These are phyloP conservation scores for Cossypha heuglini DNA, from an alignment of 2,797 vertebrate species.

Conservation along the genomic window DNA sequence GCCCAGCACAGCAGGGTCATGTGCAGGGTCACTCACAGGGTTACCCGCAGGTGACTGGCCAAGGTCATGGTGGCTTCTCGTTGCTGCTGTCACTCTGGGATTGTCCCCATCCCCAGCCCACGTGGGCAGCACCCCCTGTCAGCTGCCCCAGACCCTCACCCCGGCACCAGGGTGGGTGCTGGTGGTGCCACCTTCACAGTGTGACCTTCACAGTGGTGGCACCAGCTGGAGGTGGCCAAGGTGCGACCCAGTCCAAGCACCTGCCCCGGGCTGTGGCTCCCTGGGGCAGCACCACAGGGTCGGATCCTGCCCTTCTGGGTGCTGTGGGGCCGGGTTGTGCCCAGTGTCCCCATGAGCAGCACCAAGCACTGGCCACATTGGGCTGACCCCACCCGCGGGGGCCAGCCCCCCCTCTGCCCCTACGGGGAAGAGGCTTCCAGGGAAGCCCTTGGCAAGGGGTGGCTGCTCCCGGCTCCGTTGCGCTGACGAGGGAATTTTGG, in stretches of 20 bases:
- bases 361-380: accelerated
- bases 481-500: background rate
- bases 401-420: accelerated
- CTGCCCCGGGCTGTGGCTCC: no score
- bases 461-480: background rate
- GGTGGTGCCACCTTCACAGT: accelerated
- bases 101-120: background rate
- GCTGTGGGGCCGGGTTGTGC: accelerated
- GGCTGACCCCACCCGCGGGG: accelerated
- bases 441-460: background rate
- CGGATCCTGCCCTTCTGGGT: background rate
- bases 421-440: background rate
- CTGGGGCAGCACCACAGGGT: accelerated
- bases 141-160: background rate
- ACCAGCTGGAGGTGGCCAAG: background rate
- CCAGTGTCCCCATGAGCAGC: accelerated
- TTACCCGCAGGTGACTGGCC: background rate
- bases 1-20: background rate
- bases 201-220: accelerated
- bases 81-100: background rate
- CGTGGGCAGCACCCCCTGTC: background rate
- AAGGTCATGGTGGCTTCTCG: background rate
- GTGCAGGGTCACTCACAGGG: background rate
- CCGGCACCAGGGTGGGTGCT: accelerated
- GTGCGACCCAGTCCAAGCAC: background rate